A percentile compares a stretch with the other conserved stretches of the same genome.
Conservation (phyloP, 2,113 vertebrate genomes). For the Candoia aspera region DNA sequence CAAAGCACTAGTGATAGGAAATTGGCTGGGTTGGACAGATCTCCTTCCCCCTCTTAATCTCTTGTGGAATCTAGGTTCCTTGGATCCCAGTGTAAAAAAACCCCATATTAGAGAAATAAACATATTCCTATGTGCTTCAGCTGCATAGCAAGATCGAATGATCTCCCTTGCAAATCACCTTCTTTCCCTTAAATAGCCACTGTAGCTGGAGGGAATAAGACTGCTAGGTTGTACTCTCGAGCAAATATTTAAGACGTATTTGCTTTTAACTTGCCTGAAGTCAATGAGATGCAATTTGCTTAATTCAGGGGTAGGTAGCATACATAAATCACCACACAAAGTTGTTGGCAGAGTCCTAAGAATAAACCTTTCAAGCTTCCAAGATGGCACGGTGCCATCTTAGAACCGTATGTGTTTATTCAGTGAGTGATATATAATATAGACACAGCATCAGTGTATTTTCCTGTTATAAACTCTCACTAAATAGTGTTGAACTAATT, state of each 20-base stretch:
- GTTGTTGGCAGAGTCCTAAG: not conserved
- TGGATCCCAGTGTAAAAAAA: not conserved
- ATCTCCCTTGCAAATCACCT: not conserved
- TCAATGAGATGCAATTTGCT: not conserved
- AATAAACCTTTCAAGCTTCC: not conserved
- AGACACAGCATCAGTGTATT: not conserved
- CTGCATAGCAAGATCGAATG: not conserved
- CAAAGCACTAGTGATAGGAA: not conserved
- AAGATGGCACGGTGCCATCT: not conserved
- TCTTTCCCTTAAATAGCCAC: not conserved
- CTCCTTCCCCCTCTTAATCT: not conserved
- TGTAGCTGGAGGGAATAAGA: not conserved
- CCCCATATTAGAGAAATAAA: not conserved
- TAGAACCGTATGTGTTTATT: constrained; percentile 1
- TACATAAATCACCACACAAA: not conserved
- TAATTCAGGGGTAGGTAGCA: not conserved
- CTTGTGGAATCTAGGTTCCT: not conserved
- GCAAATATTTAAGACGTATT: not conserved
- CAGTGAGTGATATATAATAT: constrained; percentile 17
- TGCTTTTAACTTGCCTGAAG: not conserved
- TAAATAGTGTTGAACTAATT: constrained; percentile 53
- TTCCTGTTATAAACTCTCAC: not conserved
- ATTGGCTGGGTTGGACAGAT: not conserved
- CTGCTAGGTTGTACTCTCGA: not conserved
- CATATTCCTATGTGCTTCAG: not conserved